Base-by-base conservation (phyloP, 1,140 invertebrate genomes). In the Temnothorax longispinosus region DNA sequence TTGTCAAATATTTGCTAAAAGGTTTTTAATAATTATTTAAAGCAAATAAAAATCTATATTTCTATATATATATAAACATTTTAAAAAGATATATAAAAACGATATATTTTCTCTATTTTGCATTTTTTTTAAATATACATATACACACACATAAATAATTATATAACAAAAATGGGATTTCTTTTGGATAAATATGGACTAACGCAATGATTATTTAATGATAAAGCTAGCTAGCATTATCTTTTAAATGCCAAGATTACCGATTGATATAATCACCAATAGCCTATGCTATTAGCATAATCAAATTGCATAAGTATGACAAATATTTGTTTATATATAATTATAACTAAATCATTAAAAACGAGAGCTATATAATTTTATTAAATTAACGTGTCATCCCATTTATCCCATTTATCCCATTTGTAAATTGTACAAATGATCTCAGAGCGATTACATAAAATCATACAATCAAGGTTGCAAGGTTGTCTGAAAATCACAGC, bases 401-500 rank as follows among this genome's bases (percentile, higher is more conserved):
- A 54, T 54, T 38, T n/a, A 21, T 21, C 21, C 21, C 21, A 13
- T 18, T 54, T 3, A 27, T 27, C n/a, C n/a, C n/a, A n/a, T n/a
- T n/a, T n/a, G n/a, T n/a, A 41, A 41, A n/a, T 35, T 4, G 15
- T 54, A 54, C 18, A 21, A 65, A 32, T 50, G 11, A 78, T 78
- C 18, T 38, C n/a, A 2, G 13, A 11, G 13, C 76, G 21, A 47
- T 44, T 58, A 58, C 54, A 3, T 47, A 47, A 82, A 82, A 44
- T 32, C 21, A 27, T 21, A 11, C 32, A 35, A 32, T 44, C 10
- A 2, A 77, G 15, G 21, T 41, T 32, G 21, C 13, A 65, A 27
- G 11, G 3, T 60, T 60, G 56, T 2, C 4, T 35, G 27, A 60
- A 74, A 84, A 75, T 74, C 54, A 74, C 52, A 74, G 67, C 21